These are phyloP conservation scores for Eptesicus fuscus DNA, from an alignment of 2,113 vertebrate genomes.

Conservation along the genomic window DNA sequence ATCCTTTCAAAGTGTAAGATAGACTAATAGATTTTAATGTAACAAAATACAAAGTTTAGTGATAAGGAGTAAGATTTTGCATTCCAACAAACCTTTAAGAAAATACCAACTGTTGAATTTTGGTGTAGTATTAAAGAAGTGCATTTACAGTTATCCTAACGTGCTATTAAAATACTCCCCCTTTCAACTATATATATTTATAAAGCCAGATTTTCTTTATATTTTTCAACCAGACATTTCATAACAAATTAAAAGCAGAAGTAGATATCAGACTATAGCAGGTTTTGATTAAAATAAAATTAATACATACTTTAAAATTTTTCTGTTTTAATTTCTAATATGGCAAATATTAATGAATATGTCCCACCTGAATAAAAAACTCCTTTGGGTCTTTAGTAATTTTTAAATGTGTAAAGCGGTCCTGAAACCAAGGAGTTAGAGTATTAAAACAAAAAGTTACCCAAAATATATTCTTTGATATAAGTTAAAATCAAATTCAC, in stretches of 20 bases:
- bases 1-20: not conserved
- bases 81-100: not conserved
- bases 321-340: slow-evolving; percentile 36
- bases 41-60: not conserved
- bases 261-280: not conserved
- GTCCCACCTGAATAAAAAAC: not conserved
- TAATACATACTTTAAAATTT: not conserved
- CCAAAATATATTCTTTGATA: not conserved
- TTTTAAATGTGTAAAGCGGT: slow-evolving; percentile 9
- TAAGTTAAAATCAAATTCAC: not conserved
- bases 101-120: slow-evolving; percentile 17
- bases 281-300: slow-evolving; percentile 40
- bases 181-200: not conserved
- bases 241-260: not conserved
- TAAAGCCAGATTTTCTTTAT: not conserved
- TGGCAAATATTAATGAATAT: not conserved
- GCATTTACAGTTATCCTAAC: not conserved
- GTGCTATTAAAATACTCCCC: not conserved
- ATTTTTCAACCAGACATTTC: not conserved
- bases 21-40: not conserved
- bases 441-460: not conserved
- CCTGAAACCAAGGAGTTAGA: slow-evolving; percentile 26
- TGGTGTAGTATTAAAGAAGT: not conserved
- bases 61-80: not conserved
- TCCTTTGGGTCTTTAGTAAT: not conserved